Percentiles rank a stretch among this genome's conserved stretches.
phyloP scores from a whole-genome alignment of 2,888 invertebrate species.

The Laothoe populi region DNA sequence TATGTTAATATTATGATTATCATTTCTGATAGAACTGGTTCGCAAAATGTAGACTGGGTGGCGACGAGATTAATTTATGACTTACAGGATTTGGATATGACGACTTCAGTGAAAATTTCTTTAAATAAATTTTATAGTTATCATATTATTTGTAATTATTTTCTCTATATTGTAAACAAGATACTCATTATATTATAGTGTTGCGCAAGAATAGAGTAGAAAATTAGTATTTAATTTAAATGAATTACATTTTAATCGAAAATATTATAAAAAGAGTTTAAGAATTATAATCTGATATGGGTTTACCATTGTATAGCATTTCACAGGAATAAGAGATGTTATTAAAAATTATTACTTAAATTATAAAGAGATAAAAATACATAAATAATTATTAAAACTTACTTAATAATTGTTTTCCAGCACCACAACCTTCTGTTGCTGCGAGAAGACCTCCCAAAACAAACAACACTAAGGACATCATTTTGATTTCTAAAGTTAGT shows the following conservation, averaged over 20 bases:
- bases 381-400: conserved; percentile 52
- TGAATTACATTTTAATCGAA: background rate
- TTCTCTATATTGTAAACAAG: background rate
- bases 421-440: conserved; percentile 77
- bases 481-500: conserved; percentile 63
- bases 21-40: conserved; percentile 63
- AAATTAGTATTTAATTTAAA: no score
- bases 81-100: conserved; percentile 7
- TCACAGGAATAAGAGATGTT: background rate
- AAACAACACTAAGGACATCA: conserved; percentile 83
- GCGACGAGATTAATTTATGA: conserved; percentile 52
- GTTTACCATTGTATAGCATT: no score
- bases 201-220: background rate
- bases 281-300: no score
- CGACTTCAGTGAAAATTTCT: conserved; percentile 1
- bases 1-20: conserved; percentile 67
- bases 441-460: conserved; percentile 77
- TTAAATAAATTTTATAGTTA: background rate
- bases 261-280: background rate
- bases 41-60: conserved; percentile 74
- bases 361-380: background rate
- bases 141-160: background rate
- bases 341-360: conserved; percentile 2
- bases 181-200: background rate
- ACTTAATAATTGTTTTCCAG: conserved; percentile 79